phyloP scores from a whole-genome alignment of 2,113 vertebrate genomes.

The Taurulus bubalis region DNA sequence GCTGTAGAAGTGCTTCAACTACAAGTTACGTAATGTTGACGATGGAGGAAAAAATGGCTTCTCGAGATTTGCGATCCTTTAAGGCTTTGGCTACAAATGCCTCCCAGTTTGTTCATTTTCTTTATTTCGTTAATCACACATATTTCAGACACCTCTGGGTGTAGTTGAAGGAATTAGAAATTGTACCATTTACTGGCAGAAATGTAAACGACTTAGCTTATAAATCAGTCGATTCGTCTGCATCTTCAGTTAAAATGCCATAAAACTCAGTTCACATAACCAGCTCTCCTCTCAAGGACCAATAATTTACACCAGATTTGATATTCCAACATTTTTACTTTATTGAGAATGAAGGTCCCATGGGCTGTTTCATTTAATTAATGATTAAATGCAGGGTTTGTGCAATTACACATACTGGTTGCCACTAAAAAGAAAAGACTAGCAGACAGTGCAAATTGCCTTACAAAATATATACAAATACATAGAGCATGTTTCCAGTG shows the following conservation, averaged over 20 bases:
- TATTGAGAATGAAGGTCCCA: neutral
- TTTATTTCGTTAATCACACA: neutral
- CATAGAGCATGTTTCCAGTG: constrained; percentile 7
- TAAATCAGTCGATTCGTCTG: constrained; percentile 1
- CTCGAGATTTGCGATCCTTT: neutral
- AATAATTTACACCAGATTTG: constrained; percentile 12
- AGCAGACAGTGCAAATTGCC: neutral
- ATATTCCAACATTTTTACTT: constrained; percentile 26
- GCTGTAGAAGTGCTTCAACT: neutral
- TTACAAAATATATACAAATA: neutral
- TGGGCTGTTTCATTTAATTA: constrained; percentile 9
- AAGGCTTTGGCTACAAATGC: neutral
- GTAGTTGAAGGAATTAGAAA: neutral
- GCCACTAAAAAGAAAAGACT: constrained; percentile 16
- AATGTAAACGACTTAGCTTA: constrained; percentile 1
- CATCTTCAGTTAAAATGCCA: constrained; percentile 25
- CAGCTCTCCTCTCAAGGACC: neutral
- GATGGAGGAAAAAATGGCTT: neutral
- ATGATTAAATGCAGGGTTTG: constrained; percentile 7
- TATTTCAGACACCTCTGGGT: neutral
- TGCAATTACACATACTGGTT: neutral
- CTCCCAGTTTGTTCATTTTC: neutral
- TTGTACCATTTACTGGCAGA: constrained; percentile 8
- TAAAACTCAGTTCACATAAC: constrained; percentile 19
- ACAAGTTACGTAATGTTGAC: neutral